Conservation (phyloP, 92 coral and sea anemone species). For the Palythoa caribaeorum region DNA sequence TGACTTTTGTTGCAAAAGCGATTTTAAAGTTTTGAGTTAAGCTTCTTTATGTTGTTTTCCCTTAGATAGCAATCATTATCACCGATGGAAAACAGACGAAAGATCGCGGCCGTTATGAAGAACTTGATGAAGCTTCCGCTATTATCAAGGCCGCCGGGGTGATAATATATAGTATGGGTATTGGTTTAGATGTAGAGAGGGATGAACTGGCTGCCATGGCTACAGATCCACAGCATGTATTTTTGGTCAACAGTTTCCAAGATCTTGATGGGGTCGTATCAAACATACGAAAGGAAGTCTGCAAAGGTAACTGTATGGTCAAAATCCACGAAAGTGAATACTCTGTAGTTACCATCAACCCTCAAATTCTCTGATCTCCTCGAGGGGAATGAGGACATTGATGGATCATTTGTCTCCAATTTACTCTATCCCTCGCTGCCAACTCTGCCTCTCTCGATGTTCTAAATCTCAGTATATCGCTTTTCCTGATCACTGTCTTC, state of each 20-base stretch:
- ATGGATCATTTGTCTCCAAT: no score
- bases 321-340: neutral
- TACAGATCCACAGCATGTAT: slow-evolving; percentile 36
- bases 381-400: no score
- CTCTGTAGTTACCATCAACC: no score
- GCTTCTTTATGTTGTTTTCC: neutral
- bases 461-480: no score
- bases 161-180: slow-evolving; percentile 32
- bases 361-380: no score
- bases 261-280: slow-evolving; percentile 3
- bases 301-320: slow-evolving; percentile 1
- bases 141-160: slow-evolving; percentile 29
- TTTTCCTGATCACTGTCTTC: no score
- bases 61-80: slow-evolving; percentile 24
- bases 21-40: no score
- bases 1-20: no score
- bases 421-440: no score
- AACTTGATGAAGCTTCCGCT: slow-evolving; percentile 19
- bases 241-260: neutral
- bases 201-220: slow-evolving; percentile 25
- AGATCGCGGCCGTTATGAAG: slow-evolving; percentile 19
- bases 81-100: slow-evolving; percentile 41
- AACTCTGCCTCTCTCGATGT: no score
- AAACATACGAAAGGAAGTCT: slow-evolving; percentile 25
- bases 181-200: slow-evolving; percentile 2